Percentiles rank a stretch among this genome's conserved stretches.
These are phyloP conservation scores for Prunella himalayana DNA, from an alignment of 2,113 vertebrate genomes.

Conservation along the genomic window DNA sequence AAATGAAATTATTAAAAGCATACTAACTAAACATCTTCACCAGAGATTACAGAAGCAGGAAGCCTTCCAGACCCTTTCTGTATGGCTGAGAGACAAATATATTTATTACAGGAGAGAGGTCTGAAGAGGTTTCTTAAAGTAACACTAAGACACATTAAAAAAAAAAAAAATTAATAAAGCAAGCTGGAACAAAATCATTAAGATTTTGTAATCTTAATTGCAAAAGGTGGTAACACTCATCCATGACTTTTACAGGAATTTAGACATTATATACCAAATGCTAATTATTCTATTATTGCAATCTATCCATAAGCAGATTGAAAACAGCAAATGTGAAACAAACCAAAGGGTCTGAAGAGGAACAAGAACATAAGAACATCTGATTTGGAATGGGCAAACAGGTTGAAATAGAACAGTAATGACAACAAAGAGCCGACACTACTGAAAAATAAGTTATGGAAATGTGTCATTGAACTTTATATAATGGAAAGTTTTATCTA, in stretches of 20 bases:
- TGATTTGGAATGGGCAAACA: background rate
- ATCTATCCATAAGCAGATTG: background rate
- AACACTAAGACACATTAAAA: background rate
- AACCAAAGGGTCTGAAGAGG: background rate
- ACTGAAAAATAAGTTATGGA: background rate
- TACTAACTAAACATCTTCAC: background rate
- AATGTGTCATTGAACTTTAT: background rate
- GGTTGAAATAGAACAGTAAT: background rate
- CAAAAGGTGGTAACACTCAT: background rate
- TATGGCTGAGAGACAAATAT: background rate
- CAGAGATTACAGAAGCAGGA: background rate
- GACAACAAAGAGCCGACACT: background rate
- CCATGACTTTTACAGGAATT: background rate
- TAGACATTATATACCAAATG: background rate
- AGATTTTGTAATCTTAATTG: background rate
- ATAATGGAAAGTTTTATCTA: background rate
- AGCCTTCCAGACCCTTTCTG: background rate
- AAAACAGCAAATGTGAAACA: background rate
- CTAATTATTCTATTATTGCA: background rate
- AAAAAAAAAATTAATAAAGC: background rate
- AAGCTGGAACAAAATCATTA: background rate
- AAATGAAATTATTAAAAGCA: background rate
- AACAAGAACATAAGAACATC: background rate
- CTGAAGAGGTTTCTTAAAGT: background rate
- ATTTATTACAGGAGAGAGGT: background rate